These are phyloP conservation scores for Osmerus eperlanus DNA, from an alignment of 2,113 vertebrate genomes.

Conservation along the genomic window DNA sequence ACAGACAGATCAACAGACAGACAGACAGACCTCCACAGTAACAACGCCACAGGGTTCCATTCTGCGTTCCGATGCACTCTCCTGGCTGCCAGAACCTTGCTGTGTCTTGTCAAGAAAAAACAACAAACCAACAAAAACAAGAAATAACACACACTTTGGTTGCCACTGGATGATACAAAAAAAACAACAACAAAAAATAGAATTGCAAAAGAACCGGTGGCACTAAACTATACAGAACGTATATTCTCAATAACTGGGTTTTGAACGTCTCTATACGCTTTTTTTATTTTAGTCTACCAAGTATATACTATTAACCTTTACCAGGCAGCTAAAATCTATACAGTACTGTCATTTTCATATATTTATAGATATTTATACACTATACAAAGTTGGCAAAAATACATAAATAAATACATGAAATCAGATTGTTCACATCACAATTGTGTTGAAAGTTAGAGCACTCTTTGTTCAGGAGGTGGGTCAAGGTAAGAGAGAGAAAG, in stretches of 20 bases:
- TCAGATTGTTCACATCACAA: slow-evolving; percentile 76
- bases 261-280: slow-evolving; percentile 69
- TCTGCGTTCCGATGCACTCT: slow-evolving; percentile 77
- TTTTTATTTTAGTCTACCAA: slow-evolving; percentile 76
- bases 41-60: slow-evolving; percentile 57
- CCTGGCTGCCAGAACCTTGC: slow-evolving; percentile 76
- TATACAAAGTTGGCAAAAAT: slow-evolving; percentile 83
- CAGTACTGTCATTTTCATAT: slow-evolving; percentile 78
- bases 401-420: slow-evolving; percentile 75
- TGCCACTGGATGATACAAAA: slow-evolving; percentile 66
- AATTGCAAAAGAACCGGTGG: slow-evolving; percentile 69
- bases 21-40: neutral
- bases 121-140: slow-evolving; percentile 59
- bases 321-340: slow-evolving; percentile 82
- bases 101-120: slow-evolving; percentile 66
- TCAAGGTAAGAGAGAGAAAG: slow-evolving; percentile 53
- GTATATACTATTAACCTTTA: slow-evolving; percentile 76
- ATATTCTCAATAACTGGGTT: slow-evolving; percentile 71
- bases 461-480: slow-evolving; percentile 64
- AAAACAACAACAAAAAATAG: slow-evolving; percentile 62
- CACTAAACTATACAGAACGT: slow-evolving; percentile 67
- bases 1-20: slow-evolving; percentile 33
- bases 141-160: slow-evolving; percentile 63
- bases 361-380: slow-evolving; percentile 82
- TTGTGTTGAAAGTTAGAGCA: slow-evolving; percentile 70